Evolutionary conservation across 2,888 invertebrate species (phyloP), one percentile per base, ranked within the genome.

Genomic region (Sisyra terminalis): DNA sequence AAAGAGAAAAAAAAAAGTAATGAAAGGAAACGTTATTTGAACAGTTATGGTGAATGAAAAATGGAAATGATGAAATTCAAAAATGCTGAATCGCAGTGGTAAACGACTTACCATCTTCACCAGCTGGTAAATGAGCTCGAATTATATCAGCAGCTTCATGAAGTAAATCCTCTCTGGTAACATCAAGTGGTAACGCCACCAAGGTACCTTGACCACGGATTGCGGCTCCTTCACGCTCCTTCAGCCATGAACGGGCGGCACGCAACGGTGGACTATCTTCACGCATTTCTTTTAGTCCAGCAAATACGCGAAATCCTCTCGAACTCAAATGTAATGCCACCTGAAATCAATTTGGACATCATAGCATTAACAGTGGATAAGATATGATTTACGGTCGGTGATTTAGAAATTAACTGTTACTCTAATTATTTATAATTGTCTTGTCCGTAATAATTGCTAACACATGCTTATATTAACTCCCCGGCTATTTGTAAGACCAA

Each of bases 131-230:
- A 65, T 85, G 83, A 41, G 82, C 78, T 13, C 84, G 75, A 48
- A 85, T 78, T 14, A 78, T 75, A 49, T 81, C 75, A 10, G 83
- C 81, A 6, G 84, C 82, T 60, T 84, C 83, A 47, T 81, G 82
- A 37, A 86, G 60, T 49, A 82, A 64, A 58, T 86, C 86, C 60
- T 86, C 86, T 34, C 85, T 69, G 1, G 81, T 83, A 13, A 85
- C 81, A 56, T 87, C 86, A 50, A 86, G 60, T 40, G 81, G 78
- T 50, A 86, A 62, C 4, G 81, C 77, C 44, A 80, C 74, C 40
- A 85, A 71, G 47, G 59, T 51, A 43, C 64, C 56, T 46, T 50
- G 45, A 48, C 50, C 29, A 44, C 54, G 59, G 40, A 49, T 48
- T 30, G 45, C 45, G 4, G 50, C 50, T 29, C 56, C 49, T 47